Evolutionary conservation across 2,888 invertebrate species (phyloP).

Genomic region (Priocnemis perturbator): DNA sequence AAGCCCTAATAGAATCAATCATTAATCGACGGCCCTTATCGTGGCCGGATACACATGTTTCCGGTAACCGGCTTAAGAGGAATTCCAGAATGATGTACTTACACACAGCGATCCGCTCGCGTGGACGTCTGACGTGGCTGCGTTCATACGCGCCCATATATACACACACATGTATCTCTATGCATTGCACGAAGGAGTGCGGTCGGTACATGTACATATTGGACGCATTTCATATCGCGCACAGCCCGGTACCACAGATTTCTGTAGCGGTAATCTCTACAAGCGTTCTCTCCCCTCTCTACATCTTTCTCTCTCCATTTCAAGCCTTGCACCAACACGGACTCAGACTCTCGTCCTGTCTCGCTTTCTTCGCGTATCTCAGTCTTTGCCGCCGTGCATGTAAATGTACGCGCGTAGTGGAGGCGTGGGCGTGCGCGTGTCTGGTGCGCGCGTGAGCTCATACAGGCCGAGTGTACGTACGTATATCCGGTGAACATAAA

Average conservation of each 20-base stretch:
- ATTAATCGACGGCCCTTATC: not conserved
- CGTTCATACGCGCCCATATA: not conserved
- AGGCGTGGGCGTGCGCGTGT: constrained; percentile 2
- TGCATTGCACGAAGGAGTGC: not conserved
- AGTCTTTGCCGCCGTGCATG: not conserved
- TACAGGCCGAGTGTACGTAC: constrained; percentile 21
- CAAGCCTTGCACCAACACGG: not conserved
- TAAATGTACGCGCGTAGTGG: not conserved
- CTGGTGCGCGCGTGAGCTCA: not conserved
- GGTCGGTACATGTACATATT: not conserved
- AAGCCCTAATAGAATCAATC: constrained; percentile 2
- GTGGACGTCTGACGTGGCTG: too few species aligned
- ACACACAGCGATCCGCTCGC: not conserved
- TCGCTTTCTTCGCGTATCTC: not conserved
- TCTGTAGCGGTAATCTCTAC: constrained; percentile 6
- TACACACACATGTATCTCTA: not conserved
- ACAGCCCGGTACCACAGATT: not conserved
- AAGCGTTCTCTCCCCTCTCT: not conserved
- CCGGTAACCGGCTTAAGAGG: constrained; percentile 14
- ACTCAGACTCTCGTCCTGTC: constrained; percentile 1
- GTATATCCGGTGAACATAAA: constrained; percentile 36
- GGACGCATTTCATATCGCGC: constrained; percentile 6
- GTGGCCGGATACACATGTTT: constrained; percentile 1
- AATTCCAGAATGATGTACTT: constrained; percentile 2
- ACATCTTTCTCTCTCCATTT: not conserved